Conservation (phyloP, 1,140 invertebrate genomes). For the Aphis gossypii region DNA sequence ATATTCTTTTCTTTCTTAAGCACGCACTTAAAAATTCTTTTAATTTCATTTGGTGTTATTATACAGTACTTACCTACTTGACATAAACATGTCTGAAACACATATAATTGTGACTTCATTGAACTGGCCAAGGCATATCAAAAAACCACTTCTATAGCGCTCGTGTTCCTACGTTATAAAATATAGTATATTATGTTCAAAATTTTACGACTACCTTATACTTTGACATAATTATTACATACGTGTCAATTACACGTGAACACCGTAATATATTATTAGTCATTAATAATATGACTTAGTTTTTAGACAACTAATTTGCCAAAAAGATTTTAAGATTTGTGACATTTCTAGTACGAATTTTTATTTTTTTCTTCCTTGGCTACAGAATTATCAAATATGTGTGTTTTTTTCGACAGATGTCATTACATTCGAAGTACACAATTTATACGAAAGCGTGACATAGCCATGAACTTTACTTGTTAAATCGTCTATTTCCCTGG, state of each 20-base stretch:
- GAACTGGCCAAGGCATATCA: neutral
- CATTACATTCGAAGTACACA: neutral
- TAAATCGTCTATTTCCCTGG: neutral
- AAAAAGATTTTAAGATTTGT: neutral
- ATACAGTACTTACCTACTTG: constrained; percentile 1
- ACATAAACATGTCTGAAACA: constrained; percentile 30
- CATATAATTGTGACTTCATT: neutral
- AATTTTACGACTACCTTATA: neutral
- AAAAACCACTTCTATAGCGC: neutral
- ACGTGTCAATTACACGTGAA: neutral
- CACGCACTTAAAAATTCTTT: neutral
- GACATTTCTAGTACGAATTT: neutral
- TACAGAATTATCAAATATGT: constrained; percentile 3
- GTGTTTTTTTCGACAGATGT: constrained; percentile 12
- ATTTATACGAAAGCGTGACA: neutral
- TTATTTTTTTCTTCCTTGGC: neutral
- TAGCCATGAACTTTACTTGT: neutral
- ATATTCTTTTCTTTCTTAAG: constrained; percentile 4
- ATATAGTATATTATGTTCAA: neutral
- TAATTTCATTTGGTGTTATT: neutral
- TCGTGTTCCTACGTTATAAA: neutral
- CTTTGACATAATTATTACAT: neutral
- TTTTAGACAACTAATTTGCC: neutral
- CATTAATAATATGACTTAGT: neutral
- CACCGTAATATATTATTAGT: neutral